Evolutionary conservation across 1,140 invertebrate species (phyloP), one percentile per base, ranked within the genome.

Genomic region (Leptonema lineaticorne): DNA sequence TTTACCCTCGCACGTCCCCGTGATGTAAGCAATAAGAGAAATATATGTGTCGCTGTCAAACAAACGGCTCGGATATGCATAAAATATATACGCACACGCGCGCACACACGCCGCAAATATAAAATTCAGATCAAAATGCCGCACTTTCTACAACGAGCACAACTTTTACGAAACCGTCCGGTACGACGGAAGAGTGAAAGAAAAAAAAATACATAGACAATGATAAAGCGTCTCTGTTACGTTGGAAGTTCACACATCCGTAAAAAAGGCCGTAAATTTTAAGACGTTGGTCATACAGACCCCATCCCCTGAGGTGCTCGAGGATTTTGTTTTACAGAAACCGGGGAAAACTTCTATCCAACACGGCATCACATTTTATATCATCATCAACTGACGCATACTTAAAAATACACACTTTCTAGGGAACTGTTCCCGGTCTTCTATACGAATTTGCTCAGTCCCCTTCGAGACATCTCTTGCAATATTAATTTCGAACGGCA

Each of bases 51-150:
- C 18, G 45, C 63, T 69, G 70, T 72, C 70, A 72, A 69, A 67
- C 64, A 63, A 72, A 59, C 67, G 66, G 67, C 59, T 63, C 63
- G 46, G 28, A 59, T 63, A 69, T 69, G 67, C 70, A 72, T 72
- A 72, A 72, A 69, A 69, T 72, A 72, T 72, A 69, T n/a, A n/a
- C n/a, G n/a, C n/a, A n/a, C n/a, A n/a, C n/a, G n/a, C n/a, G n/a
- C n/a, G n/a, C n/a, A n/a, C 58, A 67, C 63, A 45, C 59, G 41
- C 63, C 70, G 65, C 33, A 62, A 66, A 72, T 72, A 69, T 69
- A 72, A 72, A 69, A 68, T 71, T 72, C 67, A 69, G 70, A 72
- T 72, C 70, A 72, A 72, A 72, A 72, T 46, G 63, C 56, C 63
- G 66, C 70, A 50, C 64, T 67, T 68, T 46, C 56, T 57, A 18